Base-by-base conservation (phyloP, 2,888 invertebrate species). In the Tetropium fuscum region DNA sequence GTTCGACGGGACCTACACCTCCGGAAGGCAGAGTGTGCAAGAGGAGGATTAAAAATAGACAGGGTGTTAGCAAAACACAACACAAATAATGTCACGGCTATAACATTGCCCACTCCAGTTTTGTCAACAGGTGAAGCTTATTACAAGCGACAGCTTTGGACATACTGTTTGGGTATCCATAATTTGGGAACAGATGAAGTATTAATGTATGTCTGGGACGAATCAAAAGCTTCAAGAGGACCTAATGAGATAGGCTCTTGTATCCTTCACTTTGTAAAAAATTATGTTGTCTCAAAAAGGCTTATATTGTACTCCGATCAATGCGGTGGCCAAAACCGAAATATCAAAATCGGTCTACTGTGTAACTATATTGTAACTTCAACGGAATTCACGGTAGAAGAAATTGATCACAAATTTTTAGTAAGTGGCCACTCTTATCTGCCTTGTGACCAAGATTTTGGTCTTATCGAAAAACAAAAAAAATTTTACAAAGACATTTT, bases 191-290 rank as follows among this genome's bases (percentile, higher is more conserved):
- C 63, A 20, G 40, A 64, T 44, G 45, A 60, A 10, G 57, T 47
- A 22, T 47, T 45, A 13, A 65, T 70, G n/a, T n/a, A n/a, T n/a
- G 63, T 69, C 48, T 63, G 65, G 68, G 36, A 66, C 54, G 64
- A 66, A 58, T 41, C 40, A 47, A 36, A 54, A 18, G 63, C 68
- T 19, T 68, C 66, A 40, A 34, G 68, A 53, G 68, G 69, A 6
- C 58, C 70, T 19, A 62, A 68, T 55, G 69, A 70, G 47, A 62
- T 68, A 40, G 69, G 61, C 27, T 69, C 68, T 15, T 69, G 66
- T 53, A 41, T 68, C 53, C 36, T 63, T 11, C 25, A 56, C 25
- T 63, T 55, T 30, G 38, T 55, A 20, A 57, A 58, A 62, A 63
- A 48, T 36, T 57, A 47, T 51, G 60, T 38, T 38, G 27, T 18